These are phyloP conservation scores for Petromus typicus DNA, from an alignment of 2,113 vertebrate genomes.

Conservation along the genomic window DNA sequence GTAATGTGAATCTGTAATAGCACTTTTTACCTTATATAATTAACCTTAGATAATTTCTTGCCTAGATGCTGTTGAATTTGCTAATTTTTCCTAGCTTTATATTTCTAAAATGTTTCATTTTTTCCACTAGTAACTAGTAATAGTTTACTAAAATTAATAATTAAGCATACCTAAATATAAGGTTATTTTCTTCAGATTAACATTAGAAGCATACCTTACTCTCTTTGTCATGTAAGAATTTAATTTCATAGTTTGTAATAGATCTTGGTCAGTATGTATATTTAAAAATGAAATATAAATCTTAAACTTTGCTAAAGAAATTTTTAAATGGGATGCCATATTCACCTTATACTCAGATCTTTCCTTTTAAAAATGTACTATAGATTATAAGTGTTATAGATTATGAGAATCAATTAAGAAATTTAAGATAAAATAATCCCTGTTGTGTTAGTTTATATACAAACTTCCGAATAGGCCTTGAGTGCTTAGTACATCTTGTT, in stretches of 20 bases:
- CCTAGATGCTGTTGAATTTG: background rate
- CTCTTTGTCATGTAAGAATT: background rate
- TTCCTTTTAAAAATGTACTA: slow-evolving; percentile 9
- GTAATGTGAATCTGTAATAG: background rate
- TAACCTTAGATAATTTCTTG: background rate
- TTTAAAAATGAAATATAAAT: slow-evolving; percentile 27
- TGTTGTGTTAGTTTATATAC: background rate
- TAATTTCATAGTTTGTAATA: background rate
- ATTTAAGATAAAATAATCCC: no score
- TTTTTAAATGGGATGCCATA: background rate
- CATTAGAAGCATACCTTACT: background rate
- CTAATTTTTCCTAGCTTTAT: background rate
- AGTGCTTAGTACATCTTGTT: background rate
- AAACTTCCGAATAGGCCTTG: background rate
- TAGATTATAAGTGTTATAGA: background rate
- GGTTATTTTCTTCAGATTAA: slow-evolving; percentile 27
- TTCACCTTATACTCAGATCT: slow-evolving; percentile 12
- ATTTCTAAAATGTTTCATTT: slow-evolving; percentile 34
- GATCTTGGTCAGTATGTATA: background rate
- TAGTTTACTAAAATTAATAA: slow-evolving; percentile 35
- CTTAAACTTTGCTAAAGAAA: background rate
- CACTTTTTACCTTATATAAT: background rate
- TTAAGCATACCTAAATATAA: background rate
- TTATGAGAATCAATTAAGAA: slow-evolving; percentile 20
- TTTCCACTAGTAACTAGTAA: background rate